These are phyloP conservation scores for Lomographa bimaculata DNA, from an alignment of 2,888 invertebrate species.

Conservation along the genomic window DNA sequence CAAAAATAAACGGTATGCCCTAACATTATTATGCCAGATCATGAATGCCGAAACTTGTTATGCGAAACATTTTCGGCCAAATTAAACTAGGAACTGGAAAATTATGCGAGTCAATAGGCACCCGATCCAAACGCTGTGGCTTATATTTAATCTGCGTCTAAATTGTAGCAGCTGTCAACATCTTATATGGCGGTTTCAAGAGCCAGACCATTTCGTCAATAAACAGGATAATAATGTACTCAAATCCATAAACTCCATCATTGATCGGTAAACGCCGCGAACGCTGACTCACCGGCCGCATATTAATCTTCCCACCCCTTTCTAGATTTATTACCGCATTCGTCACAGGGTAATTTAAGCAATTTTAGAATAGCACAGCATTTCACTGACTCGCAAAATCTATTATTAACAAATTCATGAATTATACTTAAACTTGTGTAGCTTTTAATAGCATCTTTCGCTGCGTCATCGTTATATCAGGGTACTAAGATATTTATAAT, in stretches of 20 bases:
- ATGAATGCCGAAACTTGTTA: too few species aligned
- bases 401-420: constrained; percentile 50
- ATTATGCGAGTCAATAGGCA: too few species aligned
- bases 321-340: constrained; percentile 54
- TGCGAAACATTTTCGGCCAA: too few species aligned
- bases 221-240: constrained; percentile 14
- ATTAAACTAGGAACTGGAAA: too few species aligned
- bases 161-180: not conserved
- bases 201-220: not conserved
- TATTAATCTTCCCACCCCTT: constrained; percentile 64
- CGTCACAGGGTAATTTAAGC: constrained; percentile 60
- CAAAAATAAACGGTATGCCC: too few species aligned
- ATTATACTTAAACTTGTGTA: constrained; percentile 42
- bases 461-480: constrained; percentile 47
- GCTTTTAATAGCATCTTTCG: constrained; percentile 48
- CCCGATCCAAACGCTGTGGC: too few species aligned
- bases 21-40: too few species aligned
- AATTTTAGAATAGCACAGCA: constrained; percentile 49
- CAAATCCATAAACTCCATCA: constrained; percentile 30
- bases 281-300: constrained; percentile 56
- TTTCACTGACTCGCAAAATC: constrained; percentile 43
- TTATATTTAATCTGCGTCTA: too few species aligned
- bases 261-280: constrained; percentile 51
- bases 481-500: constrained; percentile 39
- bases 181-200: constrained; percentile 6